These are phyloP conservation scores for Anguilla pacifica DNA, from an alignment of 2,797 vertebrate species.

Conservation along the genomic window DNA sequence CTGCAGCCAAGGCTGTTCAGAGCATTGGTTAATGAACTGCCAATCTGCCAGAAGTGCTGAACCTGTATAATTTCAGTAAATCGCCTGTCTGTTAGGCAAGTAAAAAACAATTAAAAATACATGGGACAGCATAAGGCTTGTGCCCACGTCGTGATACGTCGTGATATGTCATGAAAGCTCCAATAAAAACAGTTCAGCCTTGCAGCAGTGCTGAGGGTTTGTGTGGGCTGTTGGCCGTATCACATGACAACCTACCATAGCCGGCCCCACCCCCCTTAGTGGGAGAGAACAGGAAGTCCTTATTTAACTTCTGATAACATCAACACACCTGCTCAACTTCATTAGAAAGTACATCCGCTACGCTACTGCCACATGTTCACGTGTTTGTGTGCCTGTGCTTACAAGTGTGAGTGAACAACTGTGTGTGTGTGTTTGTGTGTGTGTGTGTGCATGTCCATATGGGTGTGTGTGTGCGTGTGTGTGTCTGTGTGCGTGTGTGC, in stretches of 20 bases:
- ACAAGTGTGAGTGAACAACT: neutral
- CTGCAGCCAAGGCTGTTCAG: neutral
- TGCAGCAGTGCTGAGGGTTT: neutral
- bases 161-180: neutral
- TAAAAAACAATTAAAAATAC: neutral
- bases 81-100: neutral
- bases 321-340: constrained; percentile 2
- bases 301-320: constrained; percentile 50
- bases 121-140: neutral
- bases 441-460: neutral
- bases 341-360: neutral
- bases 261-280: constrained; percentile 1
- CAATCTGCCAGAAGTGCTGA: neutral
- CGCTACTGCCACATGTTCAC: neutral
- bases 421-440: neutral
- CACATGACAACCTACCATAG: neutral
- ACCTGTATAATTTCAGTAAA: neutral
- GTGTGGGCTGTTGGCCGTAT: neutral
- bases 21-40: neutral
- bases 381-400: neutral
- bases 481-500: neutral
- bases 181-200: neutral
- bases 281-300: constrained; percentile 68
- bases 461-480: neutral
- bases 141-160: neutral